Evolutionary conservation across 2,888 invertebrate genomes (phyloP).

Genomic region (Xestia ashworthii): DNA sequence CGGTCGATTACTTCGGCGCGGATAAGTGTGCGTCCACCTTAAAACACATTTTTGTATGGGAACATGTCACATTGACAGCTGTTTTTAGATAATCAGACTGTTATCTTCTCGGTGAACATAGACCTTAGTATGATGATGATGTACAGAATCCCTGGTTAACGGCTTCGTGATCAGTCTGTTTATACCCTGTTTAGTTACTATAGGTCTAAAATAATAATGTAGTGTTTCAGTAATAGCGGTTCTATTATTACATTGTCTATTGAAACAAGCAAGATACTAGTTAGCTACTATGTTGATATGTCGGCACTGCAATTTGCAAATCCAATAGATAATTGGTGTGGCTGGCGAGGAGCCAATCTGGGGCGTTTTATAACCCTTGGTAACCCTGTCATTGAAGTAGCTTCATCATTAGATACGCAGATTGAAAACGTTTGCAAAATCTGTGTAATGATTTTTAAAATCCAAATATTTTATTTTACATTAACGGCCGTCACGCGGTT

Average conservation of each 20-base stretch:
- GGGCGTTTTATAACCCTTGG: conserved; percentile 49
- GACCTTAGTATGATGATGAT: too few species aligned
- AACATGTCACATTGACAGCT: too few species aligned
- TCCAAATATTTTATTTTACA: too few species aligned
- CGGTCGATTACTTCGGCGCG: too few species aligned
- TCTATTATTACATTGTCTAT: conserved; percentile 46
- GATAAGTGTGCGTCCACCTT: too few species aligned
- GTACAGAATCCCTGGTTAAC: too few species aligned
- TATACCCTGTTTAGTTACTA: too few species aligned
- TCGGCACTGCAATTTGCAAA: conserved; percentile 47
- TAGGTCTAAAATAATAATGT: not conserved
- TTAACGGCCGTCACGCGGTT: too few species aligned
- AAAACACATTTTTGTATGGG: too few species aligned
- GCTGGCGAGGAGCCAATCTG: conserved; percentile 58
- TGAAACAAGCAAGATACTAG: conserved; percentile 27
- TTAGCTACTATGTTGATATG: conserved; percentile 34
- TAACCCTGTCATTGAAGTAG: conserved; percentile 45
- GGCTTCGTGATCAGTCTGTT: too few species aligned
- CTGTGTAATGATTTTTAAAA: not conserved
- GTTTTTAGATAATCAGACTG: too few species aligned
- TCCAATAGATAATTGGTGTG: conserved; percentile 47
- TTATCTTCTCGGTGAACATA: too few species aligned
- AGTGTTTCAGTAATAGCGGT: conserved; percentile 30
- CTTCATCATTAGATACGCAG: conserved; percentile 31
- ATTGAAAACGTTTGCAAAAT: conserved; percentile 2